phyloP scores from a whole-genome alignment of 2,888 invertebrate genomes.

The Mythimna ferrago region DNA sequence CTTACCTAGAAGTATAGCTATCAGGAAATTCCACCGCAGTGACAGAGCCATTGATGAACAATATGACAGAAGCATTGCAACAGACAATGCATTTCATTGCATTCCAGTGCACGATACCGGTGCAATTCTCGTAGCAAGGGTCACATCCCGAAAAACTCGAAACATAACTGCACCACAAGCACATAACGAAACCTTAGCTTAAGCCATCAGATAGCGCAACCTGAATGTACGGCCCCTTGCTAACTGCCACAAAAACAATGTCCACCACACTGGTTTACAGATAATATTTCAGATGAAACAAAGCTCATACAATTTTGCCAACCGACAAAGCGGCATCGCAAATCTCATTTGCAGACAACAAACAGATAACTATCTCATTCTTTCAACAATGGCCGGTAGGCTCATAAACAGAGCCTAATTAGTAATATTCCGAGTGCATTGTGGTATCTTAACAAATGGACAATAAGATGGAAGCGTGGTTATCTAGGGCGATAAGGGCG shows the following conservation, averaged over 20 bases:
- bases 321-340: slow-evolving; percentile 89
- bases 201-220: slow-evolving; percentile 76
- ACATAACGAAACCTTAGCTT: slow-evolving; percentile 64
- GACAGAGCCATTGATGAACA: not conserved
- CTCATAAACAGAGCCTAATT: slow-evolving; percentile 90
- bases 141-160: slow-evolving; percentile 66
- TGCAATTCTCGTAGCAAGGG: slow-evolving; percentile 62
- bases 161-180: slow-evolving; percentile 60
- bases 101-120: slow-evolving; percentile 39
- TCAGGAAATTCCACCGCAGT: not conserved
- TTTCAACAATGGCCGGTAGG: slow-evolving; percentile 88
- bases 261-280: slow-evolving; percentile 76
- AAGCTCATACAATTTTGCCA: slow-evolving; percentile 85
- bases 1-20: not conserved
- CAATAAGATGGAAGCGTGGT: slow-evolving; percentile 87
- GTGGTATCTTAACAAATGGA: slow-evolving; percentile 86
- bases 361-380: slow-evolving; percentile 89
- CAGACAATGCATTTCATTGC: slow-evolving; percentile 42
- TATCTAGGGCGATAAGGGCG: slow-evolving; percentile 89
- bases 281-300: slow-evolving; percentile 85
- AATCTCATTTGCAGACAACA: slow-evolving; percentile 89
- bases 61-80: slow-evolving; percentile 9
- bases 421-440: slow-evolving; percentile 90
- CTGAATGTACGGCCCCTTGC: slow-evolving; percentile 64
- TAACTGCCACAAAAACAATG: slow-evolving; percentile 75